Conservation (phyloP, 2,113 vertebrate species). For the Gymnogyps californianus region DNA sequence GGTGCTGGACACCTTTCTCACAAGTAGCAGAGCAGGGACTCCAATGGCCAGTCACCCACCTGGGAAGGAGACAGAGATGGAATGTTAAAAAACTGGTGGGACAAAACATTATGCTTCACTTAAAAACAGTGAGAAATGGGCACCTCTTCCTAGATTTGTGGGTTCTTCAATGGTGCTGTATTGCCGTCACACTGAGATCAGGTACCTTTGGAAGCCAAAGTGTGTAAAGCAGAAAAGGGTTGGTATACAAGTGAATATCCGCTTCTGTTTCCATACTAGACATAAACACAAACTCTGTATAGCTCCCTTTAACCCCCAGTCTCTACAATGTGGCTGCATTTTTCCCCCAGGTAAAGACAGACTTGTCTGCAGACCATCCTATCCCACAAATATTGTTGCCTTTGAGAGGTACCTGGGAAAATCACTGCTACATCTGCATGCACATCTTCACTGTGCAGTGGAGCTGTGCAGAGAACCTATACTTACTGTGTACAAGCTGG, state of each 20-base stretch:
- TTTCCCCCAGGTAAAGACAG: neutral
- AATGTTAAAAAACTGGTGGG: neutral
- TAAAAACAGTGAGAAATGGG: neutral
- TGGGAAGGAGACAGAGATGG: conserved; percentile 42
- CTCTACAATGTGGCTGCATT: neutral
- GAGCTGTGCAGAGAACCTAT: neutral
- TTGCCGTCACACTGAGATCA: neutral
- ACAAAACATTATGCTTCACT: neutral
- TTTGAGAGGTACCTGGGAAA: neutral
- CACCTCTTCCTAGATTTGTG: neutral
- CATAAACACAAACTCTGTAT: neutral
- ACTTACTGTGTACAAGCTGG: neutral
- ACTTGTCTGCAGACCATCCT: neutral
- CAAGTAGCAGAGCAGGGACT: conserved; percentile 89
- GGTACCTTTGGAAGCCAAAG: neutral
- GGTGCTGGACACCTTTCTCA: conserved; percentile 85
- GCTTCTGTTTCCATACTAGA: neutral
- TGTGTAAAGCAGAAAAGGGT: neutral
- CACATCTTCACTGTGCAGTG: neutral
- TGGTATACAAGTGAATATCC: neutral
- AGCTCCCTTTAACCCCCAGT: neutral
- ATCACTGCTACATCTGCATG: neutral
- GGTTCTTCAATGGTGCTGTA: neutral
- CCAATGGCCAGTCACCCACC: conserved; percentile 91
- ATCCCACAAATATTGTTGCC: neutral